Percentiles rank a stretch among this genome's conserved stretches.
These are phyloP conservation scores for Neodontobutis hainanensis DNA, from an alignment of 2,113 vertebrate species.

Conservation along the genomic window DNA sequence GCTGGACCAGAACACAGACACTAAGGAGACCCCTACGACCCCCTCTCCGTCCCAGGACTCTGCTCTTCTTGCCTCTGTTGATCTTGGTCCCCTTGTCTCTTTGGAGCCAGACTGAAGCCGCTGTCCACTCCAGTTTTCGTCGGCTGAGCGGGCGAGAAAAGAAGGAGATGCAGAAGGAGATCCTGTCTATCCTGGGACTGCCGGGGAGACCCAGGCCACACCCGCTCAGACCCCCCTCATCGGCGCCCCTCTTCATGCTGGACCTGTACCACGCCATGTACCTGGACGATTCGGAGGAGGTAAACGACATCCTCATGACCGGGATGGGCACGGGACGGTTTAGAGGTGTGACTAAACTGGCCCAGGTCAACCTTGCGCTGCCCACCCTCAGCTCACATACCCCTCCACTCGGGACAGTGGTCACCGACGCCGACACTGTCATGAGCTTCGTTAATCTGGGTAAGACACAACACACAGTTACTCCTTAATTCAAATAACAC, in stretches of 20 bases:
- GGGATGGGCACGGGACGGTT: slow-evolving; percentile 51
- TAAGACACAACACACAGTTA: slow-evolving; percentile 63
- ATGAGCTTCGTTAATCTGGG: slow-evolving; percentile 97
- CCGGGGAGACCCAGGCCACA: slow-evolving; percentile 82
- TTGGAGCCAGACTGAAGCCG: slow-evolving; percentile 75
- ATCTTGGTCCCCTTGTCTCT: slow-evolving; percentile 70
- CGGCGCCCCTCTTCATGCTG: slow-evolving; percentile 94
- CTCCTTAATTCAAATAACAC: no score
- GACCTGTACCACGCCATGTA: slow-evolving; percentile 92
- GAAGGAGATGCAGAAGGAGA: slow-evolving; percentile 92
- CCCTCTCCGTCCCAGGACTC: slow-evolving; percentile 35
- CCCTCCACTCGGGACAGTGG: slow-evolving; percentile 79
- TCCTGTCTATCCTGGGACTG: slow-evolving; percentile 88
- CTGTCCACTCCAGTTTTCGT: slow-evolving; percentile 81
- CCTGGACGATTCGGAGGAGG: slow-evolving; percentile 73
- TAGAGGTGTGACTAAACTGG: slow-evolving; percentile 56
- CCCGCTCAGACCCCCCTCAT: slow-evolving; percentile 81
- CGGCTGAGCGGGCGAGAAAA: slow-evolving; percentile 86
- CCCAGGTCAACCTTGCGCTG: slow-evolving; percentile 67
- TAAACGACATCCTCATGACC: slow-evolving; percentile 54
- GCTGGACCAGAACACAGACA: slow-evolving; percentile 9
- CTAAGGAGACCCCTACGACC: background rate
- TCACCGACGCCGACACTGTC: slow-evolving; percentile 90
- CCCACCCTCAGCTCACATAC: slow-evolving; percentile 84
- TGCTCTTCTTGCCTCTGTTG: slow-evolving; percentile 55